Base-by-base conservation (phyloP, 2,113 vertebrate genomes). In the Plectropomus leopardus region DNA sequence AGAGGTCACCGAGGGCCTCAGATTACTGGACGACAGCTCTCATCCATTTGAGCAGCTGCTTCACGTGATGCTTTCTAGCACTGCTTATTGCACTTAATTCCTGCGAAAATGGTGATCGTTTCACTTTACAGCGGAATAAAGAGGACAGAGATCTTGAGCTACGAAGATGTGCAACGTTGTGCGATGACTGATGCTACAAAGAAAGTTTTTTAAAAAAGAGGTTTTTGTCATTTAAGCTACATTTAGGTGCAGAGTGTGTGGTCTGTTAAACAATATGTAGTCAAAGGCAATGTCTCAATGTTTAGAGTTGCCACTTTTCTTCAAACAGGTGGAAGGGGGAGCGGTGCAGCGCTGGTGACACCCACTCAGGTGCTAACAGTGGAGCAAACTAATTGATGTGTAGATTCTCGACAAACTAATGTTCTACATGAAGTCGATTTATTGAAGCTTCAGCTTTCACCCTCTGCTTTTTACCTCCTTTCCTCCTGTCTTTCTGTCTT, bases 281-380 rank as follows among this genome's bases (percentile, higher is more conserved):
- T 57, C 1, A 34, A 36, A 68, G 15, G 57, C 32, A 58, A 61
- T 55, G 70, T 40, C 50, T 45, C 28, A 72, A 8, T 80, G 84
- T 88, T 59, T 71, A 48, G 88, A 80, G 83, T 40, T 82, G 85
- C 85, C 55, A 44, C 81, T 90, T 90, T 13, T 93, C 85, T 93
- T 79, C 78, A 23, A 82, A 90, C 92, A 92, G 91, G 91, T 86
- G 79, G 72, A 87, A 66, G 23, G 55, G 51, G 69, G 68, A 80
- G 80, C 76, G n/a, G 73, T 60, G 68, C 83, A 28, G 71, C 54
- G 76, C 80, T 58, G 85, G 80, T 32, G 69, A 84, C 66, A 30
- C 76, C 64, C 70, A 67, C 70, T 87, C 93, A 93, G 91, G 90
- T 94, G 90, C 87, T 78, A 23, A 80, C 73, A 48, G 45, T 45